A percentile compares a stretch with the other conserved stretches of the same genome.
These are phyloP conservation scores for Dallia pectoralis DNA, from an alignment of 2,797 vertebrate genomes.

Conservation along the genomic window DNA sequence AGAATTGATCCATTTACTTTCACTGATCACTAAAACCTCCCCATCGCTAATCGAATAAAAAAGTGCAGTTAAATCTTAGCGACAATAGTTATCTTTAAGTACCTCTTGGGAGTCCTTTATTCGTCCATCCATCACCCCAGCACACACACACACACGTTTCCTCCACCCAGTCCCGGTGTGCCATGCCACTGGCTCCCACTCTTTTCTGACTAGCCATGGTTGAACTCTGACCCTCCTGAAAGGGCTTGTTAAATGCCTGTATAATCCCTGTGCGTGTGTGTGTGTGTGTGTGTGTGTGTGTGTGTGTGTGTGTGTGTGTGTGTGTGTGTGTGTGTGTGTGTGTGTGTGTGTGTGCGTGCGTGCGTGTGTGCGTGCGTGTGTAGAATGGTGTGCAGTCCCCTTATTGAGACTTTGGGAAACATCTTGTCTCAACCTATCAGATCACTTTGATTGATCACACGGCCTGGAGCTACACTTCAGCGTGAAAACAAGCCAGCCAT, in stretches of 20 bases:
- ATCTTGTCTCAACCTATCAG: background rate
- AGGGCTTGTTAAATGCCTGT: conserved; percentile 13
- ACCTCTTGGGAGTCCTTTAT: background rate
- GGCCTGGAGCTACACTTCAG: background rate
- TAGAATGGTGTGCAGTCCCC: background rate
- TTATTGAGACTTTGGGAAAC: background rate
- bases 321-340: too few relatives aligned
- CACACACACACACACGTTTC: conserved; percentile 19
- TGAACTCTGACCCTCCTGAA: conserved; percentile 64
- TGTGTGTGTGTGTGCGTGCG: too few relatives aligned
- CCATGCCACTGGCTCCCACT: conserved; percentile 74
- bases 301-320: background rate
- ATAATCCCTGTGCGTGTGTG: background rate
- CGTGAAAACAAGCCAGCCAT: background rate
- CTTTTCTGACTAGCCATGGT: conserved; percentile 75
- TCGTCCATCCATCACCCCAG: background rate
- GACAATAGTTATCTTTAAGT: too few relatives aligned
- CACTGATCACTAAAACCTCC: too few relatives aligned
- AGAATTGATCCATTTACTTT: too few relatives aligned
- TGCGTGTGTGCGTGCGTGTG: background rate
- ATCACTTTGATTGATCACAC: conserved; percentile 1
- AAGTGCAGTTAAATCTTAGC: too few relatives aligned
- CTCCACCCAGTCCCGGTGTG: conserved; percentile 5
- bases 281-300: background rate
- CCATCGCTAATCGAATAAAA: too few relatives aligned